These are phyloP conservation scores for Streptopelia turtur DNA, from an alignment of 2,797 vertebrate genomes.

Conservation along the genomic window DNA sequence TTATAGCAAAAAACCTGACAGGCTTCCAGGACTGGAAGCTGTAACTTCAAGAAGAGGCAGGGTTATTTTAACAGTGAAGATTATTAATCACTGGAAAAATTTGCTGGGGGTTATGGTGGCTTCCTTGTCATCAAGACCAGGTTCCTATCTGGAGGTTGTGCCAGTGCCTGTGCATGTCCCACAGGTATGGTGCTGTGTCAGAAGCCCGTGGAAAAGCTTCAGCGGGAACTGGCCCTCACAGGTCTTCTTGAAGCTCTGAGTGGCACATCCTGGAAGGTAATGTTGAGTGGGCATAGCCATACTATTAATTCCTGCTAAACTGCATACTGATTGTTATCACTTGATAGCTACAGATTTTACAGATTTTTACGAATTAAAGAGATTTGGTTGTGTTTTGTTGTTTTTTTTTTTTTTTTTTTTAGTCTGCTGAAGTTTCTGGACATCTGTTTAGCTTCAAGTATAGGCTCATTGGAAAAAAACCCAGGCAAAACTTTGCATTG, in stretches of 20 bases:
- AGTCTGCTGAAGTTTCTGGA: conserved; percentile 4
- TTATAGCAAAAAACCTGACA: neutral
- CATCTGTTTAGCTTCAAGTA: neutral
- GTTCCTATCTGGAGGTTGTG: neutral
- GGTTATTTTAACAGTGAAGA: neutral
- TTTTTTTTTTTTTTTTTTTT: neutral
- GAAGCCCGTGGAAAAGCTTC: neutral
- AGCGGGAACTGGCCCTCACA: neutral
- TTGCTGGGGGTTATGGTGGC: neutral
- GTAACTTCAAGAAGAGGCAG: neutral
- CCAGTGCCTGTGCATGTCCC: rapidly evolving
- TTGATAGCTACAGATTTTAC: neutral
- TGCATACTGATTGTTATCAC: neutral
- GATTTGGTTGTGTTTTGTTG: neutral
- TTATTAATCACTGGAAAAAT: neutral
- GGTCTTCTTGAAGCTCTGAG: neutral
- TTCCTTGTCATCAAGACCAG: neutral
- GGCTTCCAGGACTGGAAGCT: neutral
- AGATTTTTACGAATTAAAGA: neutral
- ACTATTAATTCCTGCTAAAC: neutral
- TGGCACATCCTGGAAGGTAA: neutral
- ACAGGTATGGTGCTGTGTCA: neutral
- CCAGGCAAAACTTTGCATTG: neutral
- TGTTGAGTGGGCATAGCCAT: neutral
- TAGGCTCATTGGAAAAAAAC: neutral